These are phyloP conservation scores for Magallana ariakensis DNA, from an alignment of 1,140 invertebrate genomes.

Conservation along the genomic window DNA sequence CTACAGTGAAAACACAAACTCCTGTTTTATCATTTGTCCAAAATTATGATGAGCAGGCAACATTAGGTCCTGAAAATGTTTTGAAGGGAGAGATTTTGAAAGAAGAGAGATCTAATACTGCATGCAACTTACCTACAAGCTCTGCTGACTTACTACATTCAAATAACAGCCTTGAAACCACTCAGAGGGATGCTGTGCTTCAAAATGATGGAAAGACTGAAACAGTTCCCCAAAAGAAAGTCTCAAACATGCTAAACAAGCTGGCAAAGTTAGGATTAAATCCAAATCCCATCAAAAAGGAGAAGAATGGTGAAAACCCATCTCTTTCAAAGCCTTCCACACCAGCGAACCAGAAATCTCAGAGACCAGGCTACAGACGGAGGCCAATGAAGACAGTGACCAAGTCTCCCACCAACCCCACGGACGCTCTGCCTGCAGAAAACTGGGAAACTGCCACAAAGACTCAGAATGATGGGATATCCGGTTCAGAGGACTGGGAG, in stretches of 20 bases:
- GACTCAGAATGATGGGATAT: not conserved
- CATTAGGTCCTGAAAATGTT: not conserved
- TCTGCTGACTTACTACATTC: too few species aligned
- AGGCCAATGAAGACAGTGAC: conserved; percentile 45
- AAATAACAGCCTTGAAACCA: not conserved
- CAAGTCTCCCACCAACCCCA: not conserved
- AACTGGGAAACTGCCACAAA: not conserved
- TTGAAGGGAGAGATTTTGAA: not conserved
- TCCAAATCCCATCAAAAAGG: conserved; percentile 36
- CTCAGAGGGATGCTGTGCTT: not conserved
- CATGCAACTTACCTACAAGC: too few species aligned
- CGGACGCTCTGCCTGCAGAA: not conserved
- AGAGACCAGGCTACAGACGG: conserved; percentile 26
- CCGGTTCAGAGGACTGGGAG: not conserved
- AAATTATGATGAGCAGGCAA: not conserved
- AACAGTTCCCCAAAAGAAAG: not conserved
- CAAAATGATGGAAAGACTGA: conserved; percentile 2
- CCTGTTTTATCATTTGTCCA: not conserved
- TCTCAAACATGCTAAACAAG: conserved; percentile 21
- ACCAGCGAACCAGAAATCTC: not conserved
- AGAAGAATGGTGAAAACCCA: not conserved
- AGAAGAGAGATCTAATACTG: not conserved
- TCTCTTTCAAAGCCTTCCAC: too few species aligned
- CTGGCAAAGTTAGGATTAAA: conserved; percentile 18
- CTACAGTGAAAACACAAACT: not conserved